These are phyloP conservation scores for Matsumurasca onukii DNA, from an alignment of 1,140 invertebrate genomes.

Conservation along the genomic window DNA sequence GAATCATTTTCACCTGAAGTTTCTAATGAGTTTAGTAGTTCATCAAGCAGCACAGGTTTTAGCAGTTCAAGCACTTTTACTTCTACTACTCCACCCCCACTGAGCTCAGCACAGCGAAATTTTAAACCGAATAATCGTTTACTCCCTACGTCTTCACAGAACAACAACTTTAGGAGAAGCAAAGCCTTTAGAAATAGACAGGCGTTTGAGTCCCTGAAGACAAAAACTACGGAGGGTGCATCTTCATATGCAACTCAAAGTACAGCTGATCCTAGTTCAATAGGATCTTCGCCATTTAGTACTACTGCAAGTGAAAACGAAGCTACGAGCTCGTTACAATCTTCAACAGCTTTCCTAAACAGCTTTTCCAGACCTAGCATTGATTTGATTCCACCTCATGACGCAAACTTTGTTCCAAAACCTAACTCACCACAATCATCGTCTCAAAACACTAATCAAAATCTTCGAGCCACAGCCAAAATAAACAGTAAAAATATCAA, in stretches of 20 bases:
- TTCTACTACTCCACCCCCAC: constrained; percentile 2
- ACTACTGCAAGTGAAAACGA: not conserved
- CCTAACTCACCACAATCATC: too few species aligned
- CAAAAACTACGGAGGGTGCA: not conserved
- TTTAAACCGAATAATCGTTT: not conserved
- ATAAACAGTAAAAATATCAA: constrained; percentile 6
- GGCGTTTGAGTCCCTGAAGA: not conserved
- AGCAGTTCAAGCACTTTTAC: too few species aligned
- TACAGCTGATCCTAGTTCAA: not conserved
- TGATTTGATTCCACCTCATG: constrained; percentile 3
- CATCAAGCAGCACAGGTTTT: too few species aligned
- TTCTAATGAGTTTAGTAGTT: too few species aligned
- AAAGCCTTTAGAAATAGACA: constrained; percentile 12
- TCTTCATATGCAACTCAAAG: not conserved
- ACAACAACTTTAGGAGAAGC: constrained; percentile 12
- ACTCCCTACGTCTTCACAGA: not conserved
- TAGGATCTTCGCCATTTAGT: not conserved
- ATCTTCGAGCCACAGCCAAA: not conserved
- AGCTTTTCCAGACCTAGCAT: constrained; percentile 5
- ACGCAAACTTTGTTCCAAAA: not conserved
- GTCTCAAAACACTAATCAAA: not conserved
- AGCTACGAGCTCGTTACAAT: not conserved
- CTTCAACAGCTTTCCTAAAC: not conserved
- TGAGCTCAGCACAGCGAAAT: not conserved
- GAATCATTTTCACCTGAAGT: too few species aligned